Percentiles rank a stretch among this genome's conserved stretches.
Evolutionary conservation across 2,888 invertebrate genomes (phyloP).

Genomic region (Acleris cristana): DNA sequence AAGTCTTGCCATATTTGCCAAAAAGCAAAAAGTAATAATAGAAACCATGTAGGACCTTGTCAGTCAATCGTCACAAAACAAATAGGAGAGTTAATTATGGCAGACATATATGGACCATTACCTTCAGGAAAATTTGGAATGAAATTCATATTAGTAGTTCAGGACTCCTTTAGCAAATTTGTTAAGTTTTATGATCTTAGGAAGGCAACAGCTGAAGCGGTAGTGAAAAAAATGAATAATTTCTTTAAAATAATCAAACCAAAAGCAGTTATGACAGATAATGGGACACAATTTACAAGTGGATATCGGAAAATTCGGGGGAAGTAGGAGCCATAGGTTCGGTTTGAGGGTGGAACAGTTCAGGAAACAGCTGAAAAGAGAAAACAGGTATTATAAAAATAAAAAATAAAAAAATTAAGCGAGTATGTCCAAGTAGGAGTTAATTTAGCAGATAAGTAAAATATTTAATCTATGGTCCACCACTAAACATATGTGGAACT

Average conservation of each 20-base stretch:
- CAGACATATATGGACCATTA: no score
- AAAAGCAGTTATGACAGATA: conserved; percentile 22
- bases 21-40: conserved; percentile 34
- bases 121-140: no score
- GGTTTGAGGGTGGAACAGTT: background rate
- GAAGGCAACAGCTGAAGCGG: conserved; percentile 13
- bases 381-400: no score
- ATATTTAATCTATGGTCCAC: no score
- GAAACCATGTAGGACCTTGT: conserved; percentile 34
- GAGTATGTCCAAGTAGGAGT: no score
- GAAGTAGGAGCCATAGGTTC: no score
- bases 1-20: conserved; percentile 42
- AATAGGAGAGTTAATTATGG: no score
- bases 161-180: background rate
- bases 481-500: no score
- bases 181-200: conserved; percentile 19
- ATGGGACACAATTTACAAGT: conserved; percentile 27
- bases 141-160: no score
- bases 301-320: conserved; percentile 17
- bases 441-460: no score
- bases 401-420: no score
- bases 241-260: conserved; percentile 18
- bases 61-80: background rate
- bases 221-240: conserved; percentile 1
- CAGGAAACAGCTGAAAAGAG: conserved; percentile 19